A percentile compares a stretch with the other conserved stretches of the same genome.
Evolutionary conservation across 2,888 invertebrate genomes (phyloP).

Genomic region (Agrochola lychnidis): DNA sequence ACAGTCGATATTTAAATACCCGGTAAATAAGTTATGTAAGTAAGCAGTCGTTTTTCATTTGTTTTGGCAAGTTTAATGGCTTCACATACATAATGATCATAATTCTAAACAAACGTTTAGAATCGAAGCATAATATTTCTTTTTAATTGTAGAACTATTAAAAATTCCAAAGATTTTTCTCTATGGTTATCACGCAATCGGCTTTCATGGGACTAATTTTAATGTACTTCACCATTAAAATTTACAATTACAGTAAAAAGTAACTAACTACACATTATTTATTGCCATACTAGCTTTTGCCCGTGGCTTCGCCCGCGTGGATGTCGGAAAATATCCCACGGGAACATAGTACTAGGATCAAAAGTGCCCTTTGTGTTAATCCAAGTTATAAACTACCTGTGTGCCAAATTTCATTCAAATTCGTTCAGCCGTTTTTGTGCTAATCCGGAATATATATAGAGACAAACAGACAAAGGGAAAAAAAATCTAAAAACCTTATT

Average conservation of each 20-base stretch:
- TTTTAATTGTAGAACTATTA: constrained; percentile 34
- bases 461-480: too few species aligned
- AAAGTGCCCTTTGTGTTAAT: too few species aligned
- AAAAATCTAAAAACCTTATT: too few species aligned
- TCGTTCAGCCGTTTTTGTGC: too few species aligned
- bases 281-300: background rate
- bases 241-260: background rate
- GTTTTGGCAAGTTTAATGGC: constrained; percentile 3
- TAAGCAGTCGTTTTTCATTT: constrained; percentile 2
- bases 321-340: too few species aligned
- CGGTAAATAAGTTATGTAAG: background rate
- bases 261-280: constrained; percentile 6
- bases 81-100: constrained; percentile 7
- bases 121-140: constrained; percentile 35
- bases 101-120: constrained; percentile 15
- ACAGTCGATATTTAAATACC: background rate
- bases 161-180: constrained; percentile 38
- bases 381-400: too few species aligned
- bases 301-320: too few species aligned
- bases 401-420: too few species aligned
- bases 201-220: constrained; percentile 27
- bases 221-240: constrained; percentile 10
- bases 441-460: too few species aligned
- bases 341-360: too few species aligned
- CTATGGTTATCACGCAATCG: constrained; percentile 48